Base-by-base conservation (phyloP, 2,888 invertebrate species). In the Tridacna crocea region DNA sequence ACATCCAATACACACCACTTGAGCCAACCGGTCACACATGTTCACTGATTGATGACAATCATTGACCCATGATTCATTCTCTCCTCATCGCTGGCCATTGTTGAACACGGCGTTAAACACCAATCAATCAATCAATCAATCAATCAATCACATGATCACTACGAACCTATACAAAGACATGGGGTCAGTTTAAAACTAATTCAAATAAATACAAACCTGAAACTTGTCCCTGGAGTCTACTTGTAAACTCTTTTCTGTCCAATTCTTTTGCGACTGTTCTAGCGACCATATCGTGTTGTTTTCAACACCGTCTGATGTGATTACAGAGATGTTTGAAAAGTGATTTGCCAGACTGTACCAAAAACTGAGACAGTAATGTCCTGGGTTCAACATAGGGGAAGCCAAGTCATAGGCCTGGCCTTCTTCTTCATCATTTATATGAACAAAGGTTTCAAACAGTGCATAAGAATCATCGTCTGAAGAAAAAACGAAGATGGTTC, bases 361-460 rank as follows among this genome's bases (percentile, higher is more conserved):
- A 51, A 70, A 70, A 51, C 70, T 70, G 51, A 70, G 70, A 70
- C 70, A 70, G 26, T 70, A 70, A 51, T 48, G 26, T 51, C 70
- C 70, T 10, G 70, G 70, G 11, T 22, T 13, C 15, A 70, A 51
- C 27, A 47, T 24, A 4, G 70, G 24, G 13, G 51, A 47, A 24
- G 17, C 17, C 12, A 51, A 24, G 24, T 70, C 70, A 47, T 51
- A 70, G 0, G 22, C 12, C 13, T 70, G 70, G 24, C 70, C 70
- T 24, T 70, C 48, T 0, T 3, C 17, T 26, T 48, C 51, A 17
- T 51, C 48, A 10, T 17, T 3, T 24, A 70, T 26, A 12, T 10
- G 4, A 24, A 51, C 11, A 36, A 70, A 48, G 11, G 70, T 22
- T 24, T 70, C 70, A n/a, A 70, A 70, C 12, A 70, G 8, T 24